A percentile compares a stretch with the other conserved stretches of the same genome.
phyloP scores from a whole-genome alignment of 2,797 vertebrate genomes.

The Anolis apletophallus region DNA sequence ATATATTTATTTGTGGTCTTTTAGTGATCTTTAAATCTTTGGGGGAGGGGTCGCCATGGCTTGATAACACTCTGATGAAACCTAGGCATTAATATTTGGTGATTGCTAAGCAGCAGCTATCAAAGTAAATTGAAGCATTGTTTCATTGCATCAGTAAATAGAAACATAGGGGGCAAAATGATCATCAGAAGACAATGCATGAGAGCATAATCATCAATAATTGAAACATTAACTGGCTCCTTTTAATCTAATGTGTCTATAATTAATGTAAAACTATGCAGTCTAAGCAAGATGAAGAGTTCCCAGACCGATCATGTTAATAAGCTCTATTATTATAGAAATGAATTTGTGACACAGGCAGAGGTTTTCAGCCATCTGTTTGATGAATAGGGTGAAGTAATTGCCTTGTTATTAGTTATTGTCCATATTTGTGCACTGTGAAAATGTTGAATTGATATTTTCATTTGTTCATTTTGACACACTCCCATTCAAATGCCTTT shows the following conservation, averaged over 20 bases:
- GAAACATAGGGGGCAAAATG: not conserved
- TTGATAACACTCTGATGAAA: conserved; percentile 7
- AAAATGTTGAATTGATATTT: conserved; percentile 5
- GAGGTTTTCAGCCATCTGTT: conserved; percentile 27
- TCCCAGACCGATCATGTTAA: conserved; percentile 13
- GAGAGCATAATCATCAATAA: conserved; percentile 23
- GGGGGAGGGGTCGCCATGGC: no score
- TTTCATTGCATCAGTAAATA: conserved; percentile 34
- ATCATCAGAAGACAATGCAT: not conserved
- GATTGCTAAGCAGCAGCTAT: conserved; percentile 17
- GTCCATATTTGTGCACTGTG: conserved; percentile 15
- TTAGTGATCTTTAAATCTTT: no score
- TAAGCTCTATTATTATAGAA: conserved; percentile 28
- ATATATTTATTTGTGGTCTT: no score
- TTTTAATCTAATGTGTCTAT: conserved; percentile 41
- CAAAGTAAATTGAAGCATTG: conserved; percentile 36
- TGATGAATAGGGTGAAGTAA: conserved; percentile 15
- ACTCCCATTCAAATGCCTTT: not conserved
- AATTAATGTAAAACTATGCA: conserved; percentile 12
- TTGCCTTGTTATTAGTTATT: conserved; percentile 10
- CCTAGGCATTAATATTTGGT: not conserved
- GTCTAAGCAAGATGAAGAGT: conserved; percentile 17
- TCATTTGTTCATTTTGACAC: conserved; percentile 6
- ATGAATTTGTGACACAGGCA: conserved; percentile 30
- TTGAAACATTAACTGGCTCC: conserved; percentile 40